phyloP scores from a whole-genome alignment of 2,113 vertebrate species.

The Nothobranchius kuhntae region DNA sequence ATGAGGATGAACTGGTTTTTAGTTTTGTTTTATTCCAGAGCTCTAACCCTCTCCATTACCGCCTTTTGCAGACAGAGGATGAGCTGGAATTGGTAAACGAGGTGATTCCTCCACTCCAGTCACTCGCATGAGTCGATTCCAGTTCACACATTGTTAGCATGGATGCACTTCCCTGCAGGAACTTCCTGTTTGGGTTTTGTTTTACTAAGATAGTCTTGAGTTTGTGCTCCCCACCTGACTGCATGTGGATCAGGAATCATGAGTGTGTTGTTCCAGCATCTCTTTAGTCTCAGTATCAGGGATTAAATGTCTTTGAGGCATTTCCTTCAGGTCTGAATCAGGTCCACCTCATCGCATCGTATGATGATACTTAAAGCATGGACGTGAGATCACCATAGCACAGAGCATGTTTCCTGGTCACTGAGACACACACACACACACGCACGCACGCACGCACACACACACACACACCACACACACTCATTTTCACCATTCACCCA shows the following conservation, averaged over 20 bases:
- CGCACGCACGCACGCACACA: background rate
- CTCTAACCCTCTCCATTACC: conserved; percentile 66
- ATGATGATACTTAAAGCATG: conserved; percentile 59
- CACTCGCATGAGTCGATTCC: conserved; percentile 68
- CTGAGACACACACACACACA: conserved; percentile 8
- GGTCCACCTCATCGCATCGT: conserved; percentile 42
- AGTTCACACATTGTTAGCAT: conserved; percentile 59
- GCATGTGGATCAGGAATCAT: conserved; percentile 67
- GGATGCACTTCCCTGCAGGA: conserved; percentile 39
- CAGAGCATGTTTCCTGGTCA: conserved; percentile 61
- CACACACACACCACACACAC: conserved; percentile 19
- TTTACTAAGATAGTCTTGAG: conserved; percentile 46
- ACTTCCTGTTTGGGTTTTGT: conserved; percentile 48
- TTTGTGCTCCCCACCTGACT: conserved; percentile 54
- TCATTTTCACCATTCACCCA: conserved; percentile 56
- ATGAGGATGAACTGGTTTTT: too few relatives aligned
- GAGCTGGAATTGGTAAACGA: conserved; percentile 96
- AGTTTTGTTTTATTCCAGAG: conserved; percentile 20
- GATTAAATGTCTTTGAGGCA: conserved; percentile 6
- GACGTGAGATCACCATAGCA: conserved; percentile 27
- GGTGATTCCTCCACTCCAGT: conserved; percentile 69
- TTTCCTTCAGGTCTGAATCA: conserved; percentile 16
- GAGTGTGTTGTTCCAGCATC: conserved; percentile 46
- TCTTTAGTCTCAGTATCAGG: conserved; percentile 16
- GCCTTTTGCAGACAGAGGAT: conserved; percentile 88